These are phyloP conservation scores for Sus cebifrons DNA, from an alignment of 2,797 vertebrate genomes.

Conservation along the genomic window DNA sequence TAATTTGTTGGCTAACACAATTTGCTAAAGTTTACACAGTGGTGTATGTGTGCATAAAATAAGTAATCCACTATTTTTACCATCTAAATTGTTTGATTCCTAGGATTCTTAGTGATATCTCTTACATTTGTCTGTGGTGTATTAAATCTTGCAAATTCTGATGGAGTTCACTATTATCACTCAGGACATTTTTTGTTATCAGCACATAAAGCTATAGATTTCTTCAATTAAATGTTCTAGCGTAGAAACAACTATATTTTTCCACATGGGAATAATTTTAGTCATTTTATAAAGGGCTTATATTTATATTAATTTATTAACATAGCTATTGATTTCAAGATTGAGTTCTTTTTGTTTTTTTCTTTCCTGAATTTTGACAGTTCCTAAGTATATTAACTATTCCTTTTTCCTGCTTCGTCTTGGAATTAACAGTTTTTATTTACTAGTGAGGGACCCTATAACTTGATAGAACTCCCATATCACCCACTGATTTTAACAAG, in stretches of 20 bases:
- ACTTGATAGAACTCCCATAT: conserved; percentile 14
- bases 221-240: conserved; percentile 51
- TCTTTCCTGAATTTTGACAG: conserved; percentile 46
- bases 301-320: neutral
- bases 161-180: conserved; percentile 43
- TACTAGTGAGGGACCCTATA: conserved; percentile 38
- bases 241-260: conserved; percentile 58
- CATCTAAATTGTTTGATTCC: conserved; percentile 28
- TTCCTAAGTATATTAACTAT: conserved; percentile 56
- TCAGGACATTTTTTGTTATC: conserved; percentile 49
- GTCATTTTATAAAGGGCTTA: conserved; percentile 10
- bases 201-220: neutral
- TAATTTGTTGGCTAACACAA: conserved; percentile 39
- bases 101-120: conserved; percentile 6
- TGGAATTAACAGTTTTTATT: conserved; percentile 64
- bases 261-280: conserved; percentile 46
- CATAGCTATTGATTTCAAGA: conserved; percentile 39
- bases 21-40: conserved; percentile 41
- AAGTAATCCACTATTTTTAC: conserved; percentile 37
- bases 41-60: neutral
- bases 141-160: conserved; percentile 60
- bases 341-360: neutral
- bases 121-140: conserved; percentile 11
- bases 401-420: conserved; percentile 49
- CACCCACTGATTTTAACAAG: conserved; percentile 20